Evolutionary conservation across 2,113 vertebrate species (phyloP).

Genomic region (Amphiprion ocellaris): DNA sequence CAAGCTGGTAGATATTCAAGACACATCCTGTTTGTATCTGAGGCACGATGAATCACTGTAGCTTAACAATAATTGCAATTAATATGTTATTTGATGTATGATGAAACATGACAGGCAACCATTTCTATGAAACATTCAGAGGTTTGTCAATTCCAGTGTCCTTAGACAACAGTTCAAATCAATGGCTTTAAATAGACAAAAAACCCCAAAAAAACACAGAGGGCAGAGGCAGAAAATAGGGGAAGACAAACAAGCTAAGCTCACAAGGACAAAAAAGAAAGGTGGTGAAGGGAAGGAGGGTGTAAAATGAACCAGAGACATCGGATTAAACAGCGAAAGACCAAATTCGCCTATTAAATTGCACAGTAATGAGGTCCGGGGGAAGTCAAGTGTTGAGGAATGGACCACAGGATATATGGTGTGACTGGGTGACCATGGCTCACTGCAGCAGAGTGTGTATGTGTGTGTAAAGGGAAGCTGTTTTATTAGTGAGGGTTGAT

Average conservation of each 20-base stretch:
- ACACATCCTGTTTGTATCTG: conserved; percentile 9
- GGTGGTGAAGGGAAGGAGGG: not conserved
- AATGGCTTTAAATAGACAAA: not conserved
- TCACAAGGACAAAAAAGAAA: conserved; percentile 8
- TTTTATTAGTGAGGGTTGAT: conserved; percentile 55
- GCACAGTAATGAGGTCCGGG: conserved; percentile 59
- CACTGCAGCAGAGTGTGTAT: conserved; percentile 21
- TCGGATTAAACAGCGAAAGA: conserved; percentile 37
- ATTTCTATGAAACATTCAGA: not conserved
- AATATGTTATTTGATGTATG: not conserved
- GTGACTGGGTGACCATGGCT: conserved; percentile 38
- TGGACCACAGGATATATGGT: conserved; percentile 47
- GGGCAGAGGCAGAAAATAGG: not conserved
- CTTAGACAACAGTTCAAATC: not conserved
- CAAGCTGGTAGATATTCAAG: conserved; percentile 3
- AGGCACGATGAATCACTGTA: not conserved
- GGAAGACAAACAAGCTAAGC: not conserved
- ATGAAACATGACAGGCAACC: not conserved
- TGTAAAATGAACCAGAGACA: conserved; percentile 12
- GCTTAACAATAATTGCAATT: not conserved
- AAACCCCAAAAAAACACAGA: not conserved
- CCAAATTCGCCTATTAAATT: conserved; percentile 46
- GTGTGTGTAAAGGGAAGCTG: conserved; percentile 18
- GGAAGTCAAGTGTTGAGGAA: conserved; percentile 59
- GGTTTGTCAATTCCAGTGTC: not conserved